Evolutionary conservation across 2,888 invertebrate species (phyloP).

Genomic region (Ectropis crepuscularia): DNA sequence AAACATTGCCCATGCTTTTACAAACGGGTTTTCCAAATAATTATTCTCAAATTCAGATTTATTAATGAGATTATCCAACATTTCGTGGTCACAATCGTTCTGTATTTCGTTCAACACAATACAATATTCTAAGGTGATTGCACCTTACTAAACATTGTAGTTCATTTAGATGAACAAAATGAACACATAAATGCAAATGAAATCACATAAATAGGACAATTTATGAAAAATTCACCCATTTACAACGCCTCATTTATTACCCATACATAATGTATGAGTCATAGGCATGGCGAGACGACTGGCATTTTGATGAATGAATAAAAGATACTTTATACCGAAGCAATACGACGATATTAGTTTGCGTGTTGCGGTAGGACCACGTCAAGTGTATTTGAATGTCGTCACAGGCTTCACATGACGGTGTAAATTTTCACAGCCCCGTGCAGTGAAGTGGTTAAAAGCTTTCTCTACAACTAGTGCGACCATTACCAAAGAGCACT

Average conservation of each 20-base stretch:
- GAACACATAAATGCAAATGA: constrained; percentile 21
- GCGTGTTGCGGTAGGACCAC: not conserved
- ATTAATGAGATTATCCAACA: too few species aligned
- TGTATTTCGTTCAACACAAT: not conserved
- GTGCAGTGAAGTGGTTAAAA: constrained; percentile 24
- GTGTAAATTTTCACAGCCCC: constrained; percentile 24
- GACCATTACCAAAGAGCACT: not conserved
- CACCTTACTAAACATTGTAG: too few species aligned
- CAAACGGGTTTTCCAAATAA: not conserved
- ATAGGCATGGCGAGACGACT: constrained; percentile 19
- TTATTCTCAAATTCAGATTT: too few species aligned
- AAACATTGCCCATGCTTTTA: too few species aligned
- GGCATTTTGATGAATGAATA: constrained; percentile 7
- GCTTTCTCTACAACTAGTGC: constrained; percentile 3
- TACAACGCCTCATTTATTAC: constrained; percentile 13
- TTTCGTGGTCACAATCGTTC: too few species aligned
- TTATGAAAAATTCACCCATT: constrained; percentile 19
- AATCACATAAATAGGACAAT: constrained; percentile 22
- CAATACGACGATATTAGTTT: constrained; percentile 4
- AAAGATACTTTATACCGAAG: constrained; percentile 4
- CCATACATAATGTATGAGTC: constrained; percentile 34
- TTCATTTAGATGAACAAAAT: too few species aligned
- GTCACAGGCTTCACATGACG: constrained; percentile 5
- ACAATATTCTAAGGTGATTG: not conserved
- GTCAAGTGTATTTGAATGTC: constrained; percentile 3